Conservation (phyloP, 2,113 vertebrate genomes). For the Festucalex cinctus region DNA sequence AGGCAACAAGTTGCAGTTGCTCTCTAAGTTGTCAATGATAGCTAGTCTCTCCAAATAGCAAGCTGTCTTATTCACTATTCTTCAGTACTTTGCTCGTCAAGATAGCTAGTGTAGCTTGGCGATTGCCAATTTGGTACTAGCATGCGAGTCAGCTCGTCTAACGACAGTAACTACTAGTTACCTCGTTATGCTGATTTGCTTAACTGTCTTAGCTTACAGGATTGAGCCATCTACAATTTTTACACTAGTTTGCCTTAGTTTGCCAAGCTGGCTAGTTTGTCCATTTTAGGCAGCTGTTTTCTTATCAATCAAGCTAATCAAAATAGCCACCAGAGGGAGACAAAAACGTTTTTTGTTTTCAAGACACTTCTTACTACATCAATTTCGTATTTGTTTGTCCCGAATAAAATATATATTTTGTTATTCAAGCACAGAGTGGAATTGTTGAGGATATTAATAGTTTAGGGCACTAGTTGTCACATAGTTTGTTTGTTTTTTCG, state of each 20-base stretch:
- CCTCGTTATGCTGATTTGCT: too few species aligned
- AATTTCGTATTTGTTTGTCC: conserved; percentile 8
- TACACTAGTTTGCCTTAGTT: too few species aligned
- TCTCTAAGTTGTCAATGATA: too few species aligned
- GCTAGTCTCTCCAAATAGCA: too few species aligned
- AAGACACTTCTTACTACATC: conserved; percentile 7
- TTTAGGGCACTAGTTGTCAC: conserved; percentile 25
- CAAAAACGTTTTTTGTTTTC: neutral
- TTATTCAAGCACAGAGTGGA: neutral
- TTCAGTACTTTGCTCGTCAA: neutral
- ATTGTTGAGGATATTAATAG: conserved; percentile 20
- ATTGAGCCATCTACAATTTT: too few species aligned
- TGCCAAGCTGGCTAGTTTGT: too few species aligned
- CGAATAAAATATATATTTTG: neutral
- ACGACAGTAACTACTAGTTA: too few species aligned
- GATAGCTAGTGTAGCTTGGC: neutral
- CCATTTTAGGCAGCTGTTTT: too few species aligned
- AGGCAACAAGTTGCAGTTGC: too few species aligned
- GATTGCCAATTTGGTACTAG: neutral
- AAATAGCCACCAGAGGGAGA: conserved; percentile 46
- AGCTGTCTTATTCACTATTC: too few species aligned
- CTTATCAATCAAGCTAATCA: neutral
- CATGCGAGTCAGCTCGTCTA: neutral
- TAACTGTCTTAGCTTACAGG: too few species aligned
- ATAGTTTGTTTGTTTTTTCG: too few species aligned